Conservation (phyloP, 2,797 vertebrate genomes). For the Arrhamphus sclerolepis region DNA sequence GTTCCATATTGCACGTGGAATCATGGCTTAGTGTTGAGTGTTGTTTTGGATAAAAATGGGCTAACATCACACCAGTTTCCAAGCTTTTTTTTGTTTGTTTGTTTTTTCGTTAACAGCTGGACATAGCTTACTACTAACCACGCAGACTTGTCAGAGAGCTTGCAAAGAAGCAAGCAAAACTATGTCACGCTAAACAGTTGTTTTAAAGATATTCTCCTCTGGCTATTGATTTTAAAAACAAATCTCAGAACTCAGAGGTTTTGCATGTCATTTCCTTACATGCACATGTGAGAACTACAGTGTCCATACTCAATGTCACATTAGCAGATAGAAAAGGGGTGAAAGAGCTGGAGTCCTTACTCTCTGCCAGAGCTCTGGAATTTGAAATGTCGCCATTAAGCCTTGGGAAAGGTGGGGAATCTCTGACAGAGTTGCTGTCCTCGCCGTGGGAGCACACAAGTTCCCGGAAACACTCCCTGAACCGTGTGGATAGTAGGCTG, state of each 20-base stretch:
- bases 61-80: no score
- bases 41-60: no score
- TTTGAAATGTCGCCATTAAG: constrained; percentile 21
- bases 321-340: constrained; percentile 56
- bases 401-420: constrained; percentile 70
- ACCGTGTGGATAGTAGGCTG: constrained; percentile 83
- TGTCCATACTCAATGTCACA: constrained; percentile 47
- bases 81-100: no score
- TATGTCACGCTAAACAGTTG: not conserved
- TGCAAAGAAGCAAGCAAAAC: not conserved
- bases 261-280: constrained; percentile 40
- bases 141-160: not conserved
- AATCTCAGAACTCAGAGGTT: constrained; percentile 59
- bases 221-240: not conserved
- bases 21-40: no score
- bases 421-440: constrained; percentile 57
- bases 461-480: constrained; percentile 81
- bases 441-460: constrained; percentile 72
- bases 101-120: not conserved
- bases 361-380: constrained; percentile 27
- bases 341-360: constrained; percentile 39
- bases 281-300: constrained; percentile 20
- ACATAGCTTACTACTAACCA: no score
- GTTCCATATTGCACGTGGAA: no score
- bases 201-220: not conserved